A percentile compares a stretch with the other conserved stretches of the same genome.
phyloP scores from a whole-genome alignment of 2,888 invertebrate genomes.

The Macrophya annulata region DNA sequence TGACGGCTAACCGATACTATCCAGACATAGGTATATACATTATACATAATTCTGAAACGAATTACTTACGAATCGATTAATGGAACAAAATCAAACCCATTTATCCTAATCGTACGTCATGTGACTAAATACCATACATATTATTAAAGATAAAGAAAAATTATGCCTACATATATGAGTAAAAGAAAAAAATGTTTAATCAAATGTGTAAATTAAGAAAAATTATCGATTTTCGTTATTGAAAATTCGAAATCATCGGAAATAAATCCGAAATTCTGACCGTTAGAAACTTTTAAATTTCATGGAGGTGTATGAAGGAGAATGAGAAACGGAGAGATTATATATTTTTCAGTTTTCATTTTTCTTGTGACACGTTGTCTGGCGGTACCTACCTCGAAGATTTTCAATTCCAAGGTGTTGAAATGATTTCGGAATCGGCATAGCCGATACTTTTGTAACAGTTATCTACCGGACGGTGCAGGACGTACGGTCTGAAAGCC shows the following conservation, averaged over 20 bases:
- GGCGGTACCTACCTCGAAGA: not conserved
- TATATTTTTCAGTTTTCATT: not conserved
- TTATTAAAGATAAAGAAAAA: too few species aligned
- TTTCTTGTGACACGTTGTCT: not conserved
- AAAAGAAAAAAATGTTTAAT: too few species aligned
- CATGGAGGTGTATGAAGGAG: too few species aligned
- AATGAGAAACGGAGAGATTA: not conserved
- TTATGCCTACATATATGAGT: too few species aligned
- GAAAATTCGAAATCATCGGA: too few species aligned
- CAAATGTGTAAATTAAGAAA: too few species aligned
- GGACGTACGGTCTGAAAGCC: slow-evolving; percentile 11
- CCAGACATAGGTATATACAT: not conserved
- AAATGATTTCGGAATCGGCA: not conserved
- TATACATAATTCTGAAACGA: not conserved
- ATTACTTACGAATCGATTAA: not conserved
- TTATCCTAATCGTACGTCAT: too few species aligned
- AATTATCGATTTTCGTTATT: too few species aligned
- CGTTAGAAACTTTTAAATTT: not conserved
- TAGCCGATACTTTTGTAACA: slow-evolving; percentile 29
- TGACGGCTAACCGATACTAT: not conserved
- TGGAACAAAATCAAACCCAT: too few species aligned
- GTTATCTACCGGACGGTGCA: slow-evolving; percentile 41
- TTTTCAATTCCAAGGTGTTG: not conserved
- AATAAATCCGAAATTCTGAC: too few species aligned
- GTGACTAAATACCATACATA: too few species aligned